phyloP scores from a whole-genome alignment of 2,888 invertebrate species.

The Halictus quadricinctus region DNA sequence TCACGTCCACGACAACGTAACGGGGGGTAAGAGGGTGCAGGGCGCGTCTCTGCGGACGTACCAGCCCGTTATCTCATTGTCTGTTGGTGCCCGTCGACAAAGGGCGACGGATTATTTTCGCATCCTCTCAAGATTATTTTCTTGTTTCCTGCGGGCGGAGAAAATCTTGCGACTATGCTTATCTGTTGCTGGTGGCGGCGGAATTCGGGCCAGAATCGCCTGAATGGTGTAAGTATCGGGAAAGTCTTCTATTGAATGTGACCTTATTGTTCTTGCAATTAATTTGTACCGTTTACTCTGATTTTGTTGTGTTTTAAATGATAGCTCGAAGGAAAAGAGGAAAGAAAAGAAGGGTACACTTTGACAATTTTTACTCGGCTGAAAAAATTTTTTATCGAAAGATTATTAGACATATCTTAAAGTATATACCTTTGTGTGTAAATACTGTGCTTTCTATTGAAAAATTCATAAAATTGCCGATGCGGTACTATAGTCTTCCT shows the following conservation, averaged over 20 bases:
- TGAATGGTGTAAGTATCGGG: not conserved
- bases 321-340: not conserved
- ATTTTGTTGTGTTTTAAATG: not conserved
- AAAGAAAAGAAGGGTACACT: not conserved
- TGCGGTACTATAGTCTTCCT: too few relatives aligned
- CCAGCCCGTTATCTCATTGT: constrained; percentile 50
- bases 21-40: not conserved
- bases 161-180: constrained; percentile 56
- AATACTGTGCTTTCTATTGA: too few relatives aligned
- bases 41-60: constrained; percentile 22
- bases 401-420: not conserved
- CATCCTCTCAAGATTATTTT: constrained; percentile 52
- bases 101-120: constrained; percentile 69
- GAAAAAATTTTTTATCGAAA: not conserved
- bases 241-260: not conserved
- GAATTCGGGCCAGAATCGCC: not conserved
- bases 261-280: not conserved
- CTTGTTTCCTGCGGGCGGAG: constrained; percentile 58
- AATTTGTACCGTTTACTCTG: not conserved
- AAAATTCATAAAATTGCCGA: too few relatives aligned
- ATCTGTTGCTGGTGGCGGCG: constrained; percentile 9
- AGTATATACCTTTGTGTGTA: too few relatives aligned
- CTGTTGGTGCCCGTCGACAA: constrained; percentile 57
- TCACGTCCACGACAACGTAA: constrained; percentile 36
- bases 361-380: not conserved